Evolutionary conservation across 2,797 vertebrate genomes (phyloP).

Genomic region (Rhynchotus rufescens): DNA sequence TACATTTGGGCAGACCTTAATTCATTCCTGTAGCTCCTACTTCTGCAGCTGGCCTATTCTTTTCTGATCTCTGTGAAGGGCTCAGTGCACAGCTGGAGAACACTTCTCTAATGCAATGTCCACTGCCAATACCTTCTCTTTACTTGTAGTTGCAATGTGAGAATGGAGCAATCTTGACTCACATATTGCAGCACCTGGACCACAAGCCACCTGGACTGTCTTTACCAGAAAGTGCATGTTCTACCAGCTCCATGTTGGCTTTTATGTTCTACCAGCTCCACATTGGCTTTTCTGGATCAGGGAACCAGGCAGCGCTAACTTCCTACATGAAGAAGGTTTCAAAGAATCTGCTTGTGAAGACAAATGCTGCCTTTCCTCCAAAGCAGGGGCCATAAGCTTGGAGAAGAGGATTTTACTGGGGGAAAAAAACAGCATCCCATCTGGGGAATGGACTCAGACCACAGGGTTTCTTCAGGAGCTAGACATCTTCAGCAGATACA

Average conservation of each 20-base stretch:
- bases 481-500: background rate
- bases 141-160: background rate
- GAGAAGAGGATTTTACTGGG: background rate
- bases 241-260: background rate
- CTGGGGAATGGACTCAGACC: background rate
- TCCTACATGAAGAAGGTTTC: accelerated
- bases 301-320: background rate
- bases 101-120: no score
- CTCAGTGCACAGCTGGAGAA: background rate
- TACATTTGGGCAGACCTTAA: background rate
- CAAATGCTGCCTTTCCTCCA: background rate
- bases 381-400: background rate
- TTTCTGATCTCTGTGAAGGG: background rate
- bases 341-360: background rate
- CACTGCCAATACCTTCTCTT: background rate
- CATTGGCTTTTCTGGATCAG: background rate
- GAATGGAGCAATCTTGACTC: background rate
- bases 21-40: background rate
- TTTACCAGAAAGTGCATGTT: background rate
- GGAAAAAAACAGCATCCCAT: background rate
- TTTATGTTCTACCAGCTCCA: background rate
- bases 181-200: accelerated
- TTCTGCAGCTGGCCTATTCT: background rate
- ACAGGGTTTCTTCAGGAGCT: background rate
- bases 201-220: background rate